Evolutionary conservation across 2,888 invertebrate genomes (phyloP), one percentile per base, ranked within the genome.

Genomic region (Plutella xylostella): DNA sequence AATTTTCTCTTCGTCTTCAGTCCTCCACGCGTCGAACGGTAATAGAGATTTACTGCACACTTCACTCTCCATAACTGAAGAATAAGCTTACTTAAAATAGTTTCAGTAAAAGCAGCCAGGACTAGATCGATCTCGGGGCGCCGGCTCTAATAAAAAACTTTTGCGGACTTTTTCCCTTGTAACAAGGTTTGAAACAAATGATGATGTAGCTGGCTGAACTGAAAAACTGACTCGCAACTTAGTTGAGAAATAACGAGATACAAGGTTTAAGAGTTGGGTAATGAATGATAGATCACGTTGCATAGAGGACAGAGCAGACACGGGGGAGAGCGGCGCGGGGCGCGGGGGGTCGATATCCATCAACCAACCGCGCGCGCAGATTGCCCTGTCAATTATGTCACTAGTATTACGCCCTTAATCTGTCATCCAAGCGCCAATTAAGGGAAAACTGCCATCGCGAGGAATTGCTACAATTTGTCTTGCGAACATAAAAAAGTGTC

Each of bases 41-140:
- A 80, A 80, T 80, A 74, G 76, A 79, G 79, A 80, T 77, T 80
- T 82, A 80, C 77, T 72, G 78, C 73, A 72, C 74, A 75, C 77
- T 82, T 79, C 76, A 79, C 74, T 73, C 57, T 64, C 71, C 63
- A 72, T 75, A 76, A 74, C 71, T 72, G 74, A 63, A 67, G 72
- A 71, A 68, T 78, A 80, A 78, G 79, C 63, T 76, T 70, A 68
- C 58, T 38, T 55, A 48, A 64, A 68, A 70, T 71, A 77, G 72
- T 74, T 76, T 65, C 61, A 61, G 67, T 64, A 61, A 64, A 63
- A 62, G 61, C 60, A 61, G 17, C 19, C 41, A 12, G 28, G 30
- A 41, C 11, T 12, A 41, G 41, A 37, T 40, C 39, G 39, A 40
- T 40, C 39, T 42, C 20, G 33, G 9, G 42, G 17, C 42, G 21